phyloP scores from a whole-genome alignment of 2,113 vertebrate species.

The Sula dactylatra region DNA sequence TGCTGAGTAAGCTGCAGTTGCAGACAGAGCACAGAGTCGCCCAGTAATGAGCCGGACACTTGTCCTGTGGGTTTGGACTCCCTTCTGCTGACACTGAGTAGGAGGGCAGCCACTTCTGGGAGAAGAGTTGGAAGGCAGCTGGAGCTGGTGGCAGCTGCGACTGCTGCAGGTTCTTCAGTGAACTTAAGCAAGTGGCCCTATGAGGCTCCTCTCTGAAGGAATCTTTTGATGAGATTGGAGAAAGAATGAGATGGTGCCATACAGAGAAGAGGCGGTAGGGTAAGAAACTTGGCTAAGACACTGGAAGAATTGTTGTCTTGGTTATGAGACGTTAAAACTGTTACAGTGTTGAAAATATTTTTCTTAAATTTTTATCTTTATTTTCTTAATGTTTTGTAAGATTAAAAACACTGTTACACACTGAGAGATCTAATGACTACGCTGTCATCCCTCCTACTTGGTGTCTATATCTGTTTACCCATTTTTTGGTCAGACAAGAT shows the following conservation, averaged over 20 bases:
- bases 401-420: neutral
- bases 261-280: neutral
- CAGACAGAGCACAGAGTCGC: neutral
- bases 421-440: neutral
- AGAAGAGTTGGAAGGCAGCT: neutral
- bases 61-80: neutral
- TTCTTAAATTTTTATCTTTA: too few relatives aligned
- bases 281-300: neutral
- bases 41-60: too few relatives aligned
- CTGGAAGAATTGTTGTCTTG: neutral
- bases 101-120: neutral
- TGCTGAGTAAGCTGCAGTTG: neutral
- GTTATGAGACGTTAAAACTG: neutral
- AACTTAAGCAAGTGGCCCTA: neutral
- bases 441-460: neutral
- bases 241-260: neutral
- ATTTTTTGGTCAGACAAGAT: neutral
- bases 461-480: neutral
- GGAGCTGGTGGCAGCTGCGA: neutral
- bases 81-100: neutral
- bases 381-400: neutral
- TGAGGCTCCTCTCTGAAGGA: neutral
- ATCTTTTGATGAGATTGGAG: neutral
- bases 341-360: neutral
- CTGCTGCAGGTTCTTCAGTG: neutral